Base-by-base conservation (phyloP, 2,113 vertebrate genomes). In the Noturus placidus region DNA sequence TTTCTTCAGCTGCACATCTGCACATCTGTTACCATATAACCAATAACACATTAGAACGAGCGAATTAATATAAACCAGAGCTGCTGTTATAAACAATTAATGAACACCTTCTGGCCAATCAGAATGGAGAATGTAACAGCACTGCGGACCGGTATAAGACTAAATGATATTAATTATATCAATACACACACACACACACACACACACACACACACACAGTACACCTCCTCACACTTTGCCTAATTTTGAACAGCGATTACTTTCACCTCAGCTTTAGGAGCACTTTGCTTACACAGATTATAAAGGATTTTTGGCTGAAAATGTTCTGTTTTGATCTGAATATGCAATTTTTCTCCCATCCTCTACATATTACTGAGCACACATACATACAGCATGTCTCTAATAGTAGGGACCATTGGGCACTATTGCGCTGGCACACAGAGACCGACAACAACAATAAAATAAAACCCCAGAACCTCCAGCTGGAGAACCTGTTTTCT, bases 401-500 rank as follows among this genome's bases (percentile, higher is more conserved):
- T 22, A 20, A 13, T 81, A 88, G 90, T 90, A 80, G 30, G 33
- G 77, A 85, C 59, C 59, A 67, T 85, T 83, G 65, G 74, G 52
- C 79, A 50, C 46, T 77, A 57, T 67, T 81, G 52, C 30, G 3
- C 65, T 70, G 88, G 78, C 92, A 63, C 85, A 85, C 56, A 56
- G 30, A 63, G 85, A 86, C 91, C 88, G 85, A 92, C 91, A 91
- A 50, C 2, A 27, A 52, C 46, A 52, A 46, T 0, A 46, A 50
- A 0, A 50, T 52, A 13, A 9, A 82, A 91, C 5, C 42, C 42
- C 8, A 85, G 52, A 52, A 82, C 20, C 67, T 89, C 86, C 83
- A 91, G 57, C 89, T 86, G 89, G 77, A 77, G 30, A 89, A 76
- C 56, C 46, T 2, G 38, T 38, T 84, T 77, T n/a, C 50, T 63